Evolutionary conservation across 2,888 invertebrate genomes (phyloP).

Genomic region (Nezara viridula): DNA sequence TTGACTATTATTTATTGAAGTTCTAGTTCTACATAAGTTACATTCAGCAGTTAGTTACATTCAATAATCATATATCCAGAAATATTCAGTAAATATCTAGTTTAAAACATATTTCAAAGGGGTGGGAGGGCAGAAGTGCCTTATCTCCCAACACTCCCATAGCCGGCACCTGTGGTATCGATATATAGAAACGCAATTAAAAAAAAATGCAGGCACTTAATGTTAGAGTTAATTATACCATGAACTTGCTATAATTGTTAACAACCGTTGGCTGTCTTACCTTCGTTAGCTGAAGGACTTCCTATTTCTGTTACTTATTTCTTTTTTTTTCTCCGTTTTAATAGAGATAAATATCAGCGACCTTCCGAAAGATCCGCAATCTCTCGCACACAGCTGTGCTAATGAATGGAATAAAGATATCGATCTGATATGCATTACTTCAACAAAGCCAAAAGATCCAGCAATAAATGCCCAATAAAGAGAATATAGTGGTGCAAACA

Average conservation of each 20-base stretch:
- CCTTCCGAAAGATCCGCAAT: constrained; percentile 12
- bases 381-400: not conserved
- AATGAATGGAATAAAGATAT: not conserved
- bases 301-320: not conserved
- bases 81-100: no score
- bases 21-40: no score
- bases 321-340: not conserved
- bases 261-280: not conserved
- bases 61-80: no score
- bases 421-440: not conserved
- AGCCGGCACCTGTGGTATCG: no score
- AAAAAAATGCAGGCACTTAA: not conserved
- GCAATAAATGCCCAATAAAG: not conserved
- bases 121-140: no score
- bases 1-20: no score
- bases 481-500: not conserved
- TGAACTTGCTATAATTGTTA: not conserved
- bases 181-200: no score
- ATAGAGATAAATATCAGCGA: not conserved
- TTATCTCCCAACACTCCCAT: no score
- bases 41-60: no score
- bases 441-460: not conserved
- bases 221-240: not conserved
- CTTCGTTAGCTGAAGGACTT: constrained; percentile 20
- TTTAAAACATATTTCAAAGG: no score